These are phyloP conservation scores for Microcebus lehilahytsara DNA, from an alignment of 2,113 vertebrate genomes.

Conservation along the genomic window DNA sequence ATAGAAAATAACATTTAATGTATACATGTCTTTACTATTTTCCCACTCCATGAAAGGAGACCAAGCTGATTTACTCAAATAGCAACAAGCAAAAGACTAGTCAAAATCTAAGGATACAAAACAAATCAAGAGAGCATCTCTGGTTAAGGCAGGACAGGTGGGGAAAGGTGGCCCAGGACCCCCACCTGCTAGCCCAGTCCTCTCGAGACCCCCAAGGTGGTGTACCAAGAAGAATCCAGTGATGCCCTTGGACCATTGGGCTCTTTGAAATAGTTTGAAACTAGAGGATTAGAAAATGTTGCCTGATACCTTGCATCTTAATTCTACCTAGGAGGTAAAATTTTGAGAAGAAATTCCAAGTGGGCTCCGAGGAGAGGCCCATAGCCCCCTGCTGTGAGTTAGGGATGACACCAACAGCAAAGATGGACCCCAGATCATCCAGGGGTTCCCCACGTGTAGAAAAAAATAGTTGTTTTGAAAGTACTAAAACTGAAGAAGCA, in stretches of 20 bases:
- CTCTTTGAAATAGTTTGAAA: not conserved
- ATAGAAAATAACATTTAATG: not conserved
- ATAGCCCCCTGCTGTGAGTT: not conserved
- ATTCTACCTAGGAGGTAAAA: not conserved
- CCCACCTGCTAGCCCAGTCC: accelerated
- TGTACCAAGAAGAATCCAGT: not conserved
- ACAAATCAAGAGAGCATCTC: not conserved
- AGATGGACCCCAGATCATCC: not conserved
- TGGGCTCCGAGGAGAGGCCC: accelerated
- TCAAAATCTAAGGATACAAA: not conserved
- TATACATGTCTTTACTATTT: not conserved
- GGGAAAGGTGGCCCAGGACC: too few species aligned
- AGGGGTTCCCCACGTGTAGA: not conserved
- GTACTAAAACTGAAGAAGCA: not conserved
- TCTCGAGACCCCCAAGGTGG: not conserved
- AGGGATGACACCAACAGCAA: not conserved
- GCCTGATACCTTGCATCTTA: not conserved
- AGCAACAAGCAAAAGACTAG: not conserved
- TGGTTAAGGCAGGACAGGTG: not conserved
- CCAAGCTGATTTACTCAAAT: not conserved
- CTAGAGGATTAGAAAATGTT: not conserved
- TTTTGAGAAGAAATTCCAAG: not conserved
- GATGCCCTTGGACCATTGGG: not conserved
- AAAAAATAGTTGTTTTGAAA: too few species aligned
- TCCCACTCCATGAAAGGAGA: not conserved